A percentile compares a stretch with the other conserved stretches of the same genome.
Conservation (phyloP, 2,113 vertebrate species). For the Toxotes jaculatrix region DNA sequence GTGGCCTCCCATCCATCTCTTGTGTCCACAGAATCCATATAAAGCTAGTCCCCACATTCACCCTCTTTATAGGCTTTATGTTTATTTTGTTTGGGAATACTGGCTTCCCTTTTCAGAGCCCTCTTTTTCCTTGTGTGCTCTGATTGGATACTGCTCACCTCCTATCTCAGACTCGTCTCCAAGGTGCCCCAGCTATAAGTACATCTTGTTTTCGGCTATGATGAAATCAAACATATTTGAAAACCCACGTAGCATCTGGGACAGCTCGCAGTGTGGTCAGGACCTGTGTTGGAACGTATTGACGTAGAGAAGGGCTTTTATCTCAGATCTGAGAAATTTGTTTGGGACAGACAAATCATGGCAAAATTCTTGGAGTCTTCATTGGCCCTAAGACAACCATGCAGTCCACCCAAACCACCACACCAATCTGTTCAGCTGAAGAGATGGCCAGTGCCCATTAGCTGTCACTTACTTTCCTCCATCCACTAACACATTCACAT, state of each 20-base stretch:
- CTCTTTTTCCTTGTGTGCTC: background rate
- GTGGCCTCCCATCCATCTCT: background rate
- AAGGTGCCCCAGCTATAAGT: background rate
- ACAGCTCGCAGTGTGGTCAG: background rate
- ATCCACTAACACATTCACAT: background rate
- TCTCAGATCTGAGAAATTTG: background rate
- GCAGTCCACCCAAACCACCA: background rate
- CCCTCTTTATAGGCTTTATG: background rate
- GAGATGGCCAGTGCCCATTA: background rate
- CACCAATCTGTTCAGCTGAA: background rate
- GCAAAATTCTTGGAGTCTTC: background rate
- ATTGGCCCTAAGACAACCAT: background rate
- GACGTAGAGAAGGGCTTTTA: background rate
- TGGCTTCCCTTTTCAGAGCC: background rate
- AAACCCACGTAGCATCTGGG: background rate
- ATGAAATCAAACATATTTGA: background rate
- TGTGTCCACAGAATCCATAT: background rate
- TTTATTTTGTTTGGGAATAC: background rate
- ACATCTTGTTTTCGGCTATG: background rate
- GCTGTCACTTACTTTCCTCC: background rate
- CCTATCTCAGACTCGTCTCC: background rate
- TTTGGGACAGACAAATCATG: too few species aligned
- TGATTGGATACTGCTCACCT: background rate
- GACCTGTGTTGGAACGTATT: background rate
- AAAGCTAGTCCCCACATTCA: background rate